Evolutionary conservation across 2,797 vertebrate genomes (phyloP), one percentile per base, ranked within the genome.

Genomic region (Vireo griseus): DNA sequence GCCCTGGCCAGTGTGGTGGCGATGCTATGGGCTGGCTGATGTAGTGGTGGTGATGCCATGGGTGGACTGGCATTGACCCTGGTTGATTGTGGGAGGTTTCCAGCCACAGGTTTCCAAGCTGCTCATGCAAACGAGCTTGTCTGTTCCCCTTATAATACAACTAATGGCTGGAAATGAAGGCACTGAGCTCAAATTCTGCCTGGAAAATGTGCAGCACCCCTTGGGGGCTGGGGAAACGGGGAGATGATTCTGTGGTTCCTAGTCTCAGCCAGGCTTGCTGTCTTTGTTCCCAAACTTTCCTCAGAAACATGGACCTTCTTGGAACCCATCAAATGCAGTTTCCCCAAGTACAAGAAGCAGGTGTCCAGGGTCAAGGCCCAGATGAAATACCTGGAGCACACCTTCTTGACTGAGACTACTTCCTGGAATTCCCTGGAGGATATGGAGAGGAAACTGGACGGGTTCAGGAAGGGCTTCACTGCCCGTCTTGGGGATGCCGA

Each of bases 401-500:
- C 8, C 4, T 62, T 71, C 66, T n/a, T 29, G 8, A 5, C 18
- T 50, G 21, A 0, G 5, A 0, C 3, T 11, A 31, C 12, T 11
- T 54, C 63, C 63, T 54, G 63, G 58, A 50, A 33, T 12, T 29
- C 21, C n/a, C 26, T 78, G 2, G 66, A 63, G 31, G 26, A 63
- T 2, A 13, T 3, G 7, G 66, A 78, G 42, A 63, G 26, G n/a
- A 78, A 57, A 18, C 31, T 71, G 31, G 50, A 71, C 10, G 8
- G 26, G 8, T 78, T 50, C n/a, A 13, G 35, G 35, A 26, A 35
- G 5, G 78, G 66, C 44, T 1, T 2, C 50, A 7, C 4, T 3
- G 3, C 15, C 44, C 5, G 3, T 18, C 15, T 71, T 2, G 6
- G 74, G 25, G 50, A 63, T 0, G 17, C 42, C 0, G 11, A 76